phyloP scores from a whole-genome alignment of 1,140 invertebrate genomes.

The Drosophila simulans region DNA sequence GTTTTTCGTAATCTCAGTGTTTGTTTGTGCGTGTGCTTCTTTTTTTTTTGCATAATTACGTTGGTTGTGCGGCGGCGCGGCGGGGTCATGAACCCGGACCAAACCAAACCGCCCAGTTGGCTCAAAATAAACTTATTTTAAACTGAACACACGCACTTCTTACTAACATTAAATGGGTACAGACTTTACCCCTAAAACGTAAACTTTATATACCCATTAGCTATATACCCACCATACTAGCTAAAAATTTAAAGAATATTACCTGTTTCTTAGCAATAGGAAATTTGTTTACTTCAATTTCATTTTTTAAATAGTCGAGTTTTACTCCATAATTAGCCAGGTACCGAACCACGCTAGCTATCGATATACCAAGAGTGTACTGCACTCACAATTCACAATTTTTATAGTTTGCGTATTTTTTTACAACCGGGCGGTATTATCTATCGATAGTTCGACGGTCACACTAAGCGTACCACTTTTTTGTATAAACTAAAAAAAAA shows the following conservation, averaged over 20 bases:
- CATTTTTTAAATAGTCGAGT: not conserved
- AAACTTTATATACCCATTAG: not conserved
- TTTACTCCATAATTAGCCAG: not conserved
- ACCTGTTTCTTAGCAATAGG: no score
- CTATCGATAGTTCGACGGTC: constrained; percentile 2
- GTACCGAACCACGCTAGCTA: not conserved
- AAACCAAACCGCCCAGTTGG: constrained; percentile 17
- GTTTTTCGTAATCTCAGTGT: constrained; percentile 36
- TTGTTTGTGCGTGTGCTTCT: constrained; percentile 11
- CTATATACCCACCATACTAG: no score
- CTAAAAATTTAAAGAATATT: no score
- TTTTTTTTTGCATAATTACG: constrained; percentile 34
- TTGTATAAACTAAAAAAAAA: constrained; percentile 63
- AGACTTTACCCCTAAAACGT: no score
- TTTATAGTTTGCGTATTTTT: no score
- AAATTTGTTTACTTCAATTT: not conserved
- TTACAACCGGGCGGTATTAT: no score
- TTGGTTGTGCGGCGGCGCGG: constrained; percentile 30
- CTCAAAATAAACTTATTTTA: constrained; percentile 38
- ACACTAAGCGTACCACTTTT: constrained; percentile 29
- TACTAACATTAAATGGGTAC: not conserved
- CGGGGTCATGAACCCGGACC: constrained; percentile 37
- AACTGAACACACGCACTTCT: not conserved
- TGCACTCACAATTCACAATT: no score
- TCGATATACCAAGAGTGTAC: not conserved